These are phyloP conservation scores for Amblyraja radiata DNA, from an alignment of 2,797 vertebrate genomes.

Conservation along the genomic window DNA sequence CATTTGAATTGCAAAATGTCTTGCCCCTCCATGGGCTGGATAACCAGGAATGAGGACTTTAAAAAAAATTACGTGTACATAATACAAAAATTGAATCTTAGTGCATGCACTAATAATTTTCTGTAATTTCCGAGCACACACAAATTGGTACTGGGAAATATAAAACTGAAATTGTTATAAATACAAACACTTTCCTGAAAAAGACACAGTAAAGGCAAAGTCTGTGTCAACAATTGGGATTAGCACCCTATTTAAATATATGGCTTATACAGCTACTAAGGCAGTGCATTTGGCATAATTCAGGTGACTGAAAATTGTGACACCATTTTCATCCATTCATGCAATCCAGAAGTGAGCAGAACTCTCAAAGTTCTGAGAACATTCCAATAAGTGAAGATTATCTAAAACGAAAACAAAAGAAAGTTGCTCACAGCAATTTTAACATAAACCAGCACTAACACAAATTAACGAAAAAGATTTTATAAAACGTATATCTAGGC, in stretches of 20 bases:
- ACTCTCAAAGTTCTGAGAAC: slow-evolving; percentile 4
- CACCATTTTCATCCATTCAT: slow-evolving; percentile 19
- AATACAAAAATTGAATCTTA: slow-evolving; percentile 7
- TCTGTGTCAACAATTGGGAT: slow-evolving; percentile 17
- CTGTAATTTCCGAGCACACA: slow-evolving; percentile 10
- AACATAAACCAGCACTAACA: not conserved
- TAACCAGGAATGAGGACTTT: not conserved
- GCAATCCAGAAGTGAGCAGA: slow-evolving; percentile 5
- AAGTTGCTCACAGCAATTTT: not conserved
- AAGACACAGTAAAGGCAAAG: not conserved
- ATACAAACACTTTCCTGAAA: slow-evolving; percentile 34
- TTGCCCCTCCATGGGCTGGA: no score
- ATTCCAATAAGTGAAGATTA: slow-evolving; percentile 4
- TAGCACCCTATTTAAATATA: slow-evolving; percentile 30
- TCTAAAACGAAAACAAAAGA: not conserved
- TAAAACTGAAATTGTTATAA: slow-evolving; percentile 22
- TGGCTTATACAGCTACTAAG: slow-evolving; percentile 18
- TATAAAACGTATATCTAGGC: not conserved
- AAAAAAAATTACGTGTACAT: not conserved
- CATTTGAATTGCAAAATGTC: not conserved
- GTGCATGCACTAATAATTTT: slow-evolving; percentile 15
- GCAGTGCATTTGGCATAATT: not conserved
- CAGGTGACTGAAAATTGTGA: not conserved
- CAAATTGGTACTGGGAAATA: not conserved
- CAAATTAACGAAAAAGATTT: not conserved